These are phyloP conservation scores for Venusia cambrica DNA, from an alignment of 2,888 invertebrate genomes.

Conservation along the genomic window DNA sequence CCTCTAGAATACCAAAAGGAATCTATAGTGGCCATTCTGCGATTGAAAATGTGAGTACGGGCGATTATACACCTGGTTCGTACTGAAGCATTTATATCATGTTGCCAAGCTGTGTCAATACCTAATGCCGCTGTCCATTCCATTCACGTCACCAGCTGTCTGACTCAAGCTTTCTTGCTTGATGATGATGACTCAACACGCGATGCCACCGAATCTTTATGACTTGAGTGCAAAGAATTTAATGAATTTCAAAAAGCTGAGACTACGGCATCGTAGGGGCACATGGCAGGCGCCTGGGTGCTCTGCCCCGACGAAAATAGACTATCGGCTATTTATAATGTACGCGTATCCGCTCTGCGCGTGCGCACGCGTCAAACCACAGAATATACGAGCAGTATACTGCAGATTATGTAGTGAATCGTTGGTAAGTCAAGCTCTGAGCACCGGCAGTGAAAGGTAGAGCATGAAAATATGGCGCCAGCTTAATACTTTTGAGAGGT, in stretches of 20 bases:
- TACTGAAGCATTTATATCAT: too few species aligned
- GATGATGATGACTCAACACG: slow-evolving; percentile 55
- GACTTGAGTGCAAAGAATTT: slow-evolving; percentile 61
- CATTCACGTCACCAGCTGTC: too few species aligned
- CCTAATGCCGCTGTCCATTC: too few species aligned
- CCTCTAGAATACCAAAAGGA: too few species aligned
- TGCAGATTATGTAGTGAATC: slow-evolving; percentile 10
- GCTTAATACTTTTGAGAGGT: slow-evolving; percentile 19
- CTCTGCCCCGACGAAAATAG: slow-evolving; percentile 71
- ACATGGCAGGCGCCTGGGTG: slow-evolving; percentile 70
- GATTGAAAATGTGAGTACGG: too few species aligned
- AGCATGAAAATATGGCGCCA: slow-evolving; percentile 52
- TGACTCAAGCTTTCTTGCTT: too few species aligned
- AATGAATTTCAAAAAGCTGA: slow-evolving; percentile 59
- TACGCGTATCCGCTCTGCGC: slow-evolving; percentile 71
- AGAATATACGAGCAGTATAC: slow-evolving; percentile 13
- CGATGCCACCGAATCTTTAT: too few species aligned
- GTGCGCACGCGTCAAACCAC: slow-evolving; percentile 46
- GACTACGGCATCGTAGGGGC: slow-evolving; percentile 60
- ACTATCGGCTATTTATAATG: slow-evolving; percentile 69
- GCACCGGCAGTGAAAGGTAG: slow-evolving; percentile 38
- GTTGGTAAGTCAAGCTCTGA: slow-evolving; percentile 25
- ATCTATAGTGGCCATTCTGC: too few species aligned
- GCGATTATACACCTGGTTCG: too few species aligned
- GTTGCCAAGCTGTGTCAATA: too few species aligned